Base-by-base conservation (phyloP, 2,113 vertebrate genomes). In the Mus spicilegus region DNA sequence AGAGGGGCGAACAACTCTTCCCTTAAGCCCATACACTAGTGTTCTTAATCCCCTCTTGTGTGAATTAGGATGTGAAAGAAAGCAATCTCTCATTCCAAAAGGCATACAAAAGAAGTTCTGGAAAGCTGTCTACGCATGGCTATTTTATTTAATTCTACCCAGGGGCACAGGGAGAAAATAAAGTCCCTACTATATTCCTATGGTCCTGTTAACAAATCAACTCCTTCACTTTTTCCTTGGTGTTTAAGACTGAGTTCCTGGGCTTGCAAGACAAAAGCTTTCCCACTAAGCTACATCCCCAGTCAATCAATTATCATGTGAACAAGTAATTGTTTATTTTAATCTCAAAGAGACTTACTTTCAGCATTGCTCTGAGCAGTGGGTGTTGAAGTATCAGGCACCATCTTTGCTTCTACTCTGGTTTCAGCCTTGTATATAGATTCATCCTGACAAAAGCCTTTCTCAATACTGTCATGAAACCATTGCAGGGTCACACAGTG, bases 391-490 rank as follows among this genome's bases (percentile, higher is more conserved):
- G 99, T 99, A 87, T 98, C 99, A 11, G 98, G 99, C 63, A 96
- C 19, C 5, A 33, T 97, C 67, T 84, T 65, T 91, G 95, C 95
- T 91, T 98, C 98, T 73, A 97, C 82, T 26, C 76, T 97, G 70
- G 98, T 90, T 63, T 99, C 98, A 94, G 99, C 94, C 12, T 95
- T 98, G 97, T 99, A 99, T 0, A 99, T 99, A 12, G 98, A 98
- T 97, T 99, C 99, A 96, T 99, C 99, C 97, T 99, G 99, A 98
- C 99, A 99, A 97, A 99, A 99, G 33, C 99, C 99, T 73, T 99
- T 99, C 93, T 99, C 99, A 65, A 99, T 99, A 98, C 99, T 99
- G 98, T 99, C 99, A 98, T 99, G 99, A 96, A 99, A 99, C 99
- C 99, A 99, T 89, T 99, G 99, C 33, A 99, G 94, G 42, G 99